phyloP scores from a whole-genome alignment of 35 echinoderm and acorn worm genomes.

The Acanthaster planci region DNA sequence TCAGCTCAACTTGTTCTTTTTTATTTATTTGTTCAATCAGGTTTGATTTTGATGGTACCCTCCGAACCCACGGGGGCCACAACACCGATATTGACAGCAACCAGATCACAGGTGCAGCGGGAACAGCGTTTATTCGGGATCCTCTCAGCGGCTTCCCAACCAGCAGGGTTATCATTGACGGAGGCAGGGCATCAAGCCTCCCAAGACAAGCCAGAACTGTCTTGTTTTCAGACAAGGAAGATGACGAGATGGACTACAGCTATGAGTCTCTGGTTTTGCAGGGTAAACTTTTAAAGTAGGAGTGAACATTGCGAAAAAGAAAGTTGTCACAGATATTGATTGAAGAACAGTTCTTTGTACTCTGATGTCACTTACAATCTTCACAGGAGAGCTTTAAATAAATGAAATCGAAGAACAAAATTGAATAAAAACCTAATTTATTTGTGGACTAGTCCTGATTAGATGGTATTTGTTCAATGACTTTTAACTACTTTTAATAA shows the following conservation, averaged over 20 bases:
- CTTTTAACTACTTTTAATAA: no score
- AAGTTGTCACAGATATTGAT: no score
- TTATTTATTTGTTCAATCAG: constrained; percentile 27
- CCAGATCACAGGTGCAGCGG: constrained; percentile 55
- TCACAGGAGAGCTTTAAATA: no score
- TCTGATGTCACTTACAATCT: no score
- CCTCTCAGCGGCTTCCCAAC: constrained; percentile 40
- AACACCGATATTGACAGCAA: constrained; percentile 24
- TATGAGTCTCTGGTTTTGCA: constrained; percentile 56
- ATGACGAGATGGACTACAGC: not conserved
- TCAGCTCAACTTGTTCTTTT: no score
- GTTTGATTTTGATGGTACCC: constrained; percentile 52
- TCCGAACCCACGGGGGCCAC: constrained; percentile 29
- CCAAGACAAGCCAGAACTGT: constrained; percentile 52
- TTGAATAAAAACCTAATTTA: no score
- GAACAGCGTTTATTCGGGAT: constrained; percentile 70
- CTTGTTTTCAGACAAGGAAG: constrained; percentile 26
- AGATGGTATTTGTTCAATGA: no score
- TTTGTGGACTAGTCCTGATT: no score
- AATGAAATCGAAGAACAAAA: no score
- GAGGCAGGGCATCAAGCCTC: constrained; percentile 8
- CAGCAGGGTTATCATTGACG: constrained; percentile 48
- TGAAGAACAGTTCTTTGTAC: no score
- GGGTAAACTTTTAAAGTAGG: constrained; percentile 37
- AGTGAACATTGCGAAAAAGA: no score